These are phyloP conservation scores for Embidobia sp. DNA, from an alignment of 2,888 invertebrate species.

Conservation along the genomic window DNA sequence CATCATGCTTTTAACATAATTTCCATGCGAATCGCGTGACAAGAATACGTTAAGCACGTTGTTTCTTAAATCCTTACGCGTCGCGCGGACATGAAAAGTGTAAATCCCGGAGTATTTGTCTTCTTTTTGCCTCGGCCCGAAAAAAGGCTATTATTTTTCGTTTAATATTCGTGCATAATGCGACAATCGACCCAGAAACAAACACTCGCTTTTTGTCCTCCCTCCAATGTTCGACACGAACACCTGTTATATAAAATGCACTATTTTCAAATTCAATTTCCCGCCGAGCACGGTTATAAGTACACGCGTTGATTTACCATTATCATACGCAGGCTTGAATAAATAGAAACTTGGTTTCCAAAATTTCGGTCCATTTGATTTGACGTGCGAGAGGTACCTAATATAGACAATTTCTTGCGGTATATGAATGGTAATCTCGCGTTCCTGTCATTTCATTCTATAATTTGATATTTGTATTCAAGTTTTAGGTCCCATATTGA, in stretches of 20 bases:
- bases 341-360: too few relatives aligned
- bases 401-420: too few relatives aligned
- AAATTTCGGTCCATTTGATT: too few relatives aligned
- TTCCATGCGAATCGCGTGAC: slow-evolving; percentile 60
- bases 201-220: slow-evolving; percentile 48
- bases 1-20: slow-evolving; percentile 63
- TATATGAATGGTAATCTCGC: too few relatives aligned
- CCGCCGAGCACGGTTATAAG: slow-evolving; percentile 3
- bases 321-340: too few relatives aligned
- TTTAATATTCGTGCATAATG: slow-evolving; percentile 61
- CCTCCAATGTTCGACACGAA: slow-evolving; percentile 31
- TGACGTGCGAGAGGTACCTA: too few relatives aligned
- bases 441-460: too few relatives aligned
- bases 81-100: slow-evolving; percentile 57
- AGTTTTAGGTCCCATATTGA: too few relatives aligned
- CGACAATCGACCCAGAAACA: slow-evolving; percentile 61
- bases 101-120: slow-evolving; percentile 51
- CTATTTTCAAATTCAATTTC: slow-evolving; percentile 40
- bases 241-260: slow-evolving; percentile 49
- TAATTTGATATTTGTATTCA: too few relatives aligned
- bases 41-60: slow-evolving; percentile 51
- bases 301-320: background rate
- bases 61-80: slow-evolving; percentile 58
- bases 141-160: slow-evolving; percentile 57
- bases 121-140: slow-evolving; percentile 19